Base-by-base conservation (phyloP, 1,140 invertebrate genomes). In the Drosophila rufa region DNA sequence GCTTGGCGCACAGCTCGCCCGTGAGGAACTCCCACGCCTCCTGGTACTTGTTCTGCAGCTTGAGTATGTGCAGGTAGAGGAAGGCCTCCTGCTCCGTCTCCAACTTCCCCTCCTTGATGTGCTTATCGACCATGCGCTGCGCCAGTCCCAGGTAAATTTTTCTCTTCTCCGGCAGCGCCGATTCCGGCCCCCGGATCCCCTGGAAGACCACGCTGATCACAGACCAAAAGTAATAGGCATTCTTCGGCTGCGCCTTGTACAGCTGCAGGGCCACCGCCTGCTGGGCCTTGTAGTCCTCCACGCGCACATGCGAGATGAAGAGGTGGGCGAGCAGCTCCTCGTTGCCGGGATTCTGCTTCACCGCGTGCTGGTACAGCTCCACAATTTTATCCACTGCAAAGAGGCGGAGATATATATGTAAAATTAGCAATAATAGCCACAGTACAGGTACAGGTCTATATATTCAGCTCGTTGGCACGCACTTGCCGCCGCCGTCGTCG, bases 171-270 rank as follows among this genome's bases (percentile, higher is more conserved):
- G 89, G 75, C 76, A 95, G 93, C 3, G 93, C 93, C 30, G 82
- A 92, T 36, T 93, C 94, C 15, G 92, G 86, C 0, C 93, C 93
- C 14, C 93, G 89, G n/a, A 94, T 92, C 4, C 92, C 93, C 68
- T 93, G 98, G 94, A 99, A 96, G 17, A 99, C 96, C 91, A 98
- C 95, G 92, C 98, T 99, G 96, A 99, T 99, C 15, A 99, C 96
- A 64, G 97, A 97, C 99, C 98, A 99, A 93, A 99, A 99, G 92
- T 98, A 99, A 93, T 99, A 99, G 0, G 98, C 98, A 93, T 98
- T 99, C 93, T 99, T 99, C 30, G 97, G 96, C 92, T 96, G 96
- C 33, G 97, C 93, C 94, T 98, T 99, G 91, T 98, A 99, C 5
- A 99, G 94, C 22, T 95, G 94, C 94, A 99, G 95, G 1, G 98